Evolutionary conservation across 2,888 invertebrate genomes (phyloP).

Genomic region (Noctua fimbriata): DNA sequence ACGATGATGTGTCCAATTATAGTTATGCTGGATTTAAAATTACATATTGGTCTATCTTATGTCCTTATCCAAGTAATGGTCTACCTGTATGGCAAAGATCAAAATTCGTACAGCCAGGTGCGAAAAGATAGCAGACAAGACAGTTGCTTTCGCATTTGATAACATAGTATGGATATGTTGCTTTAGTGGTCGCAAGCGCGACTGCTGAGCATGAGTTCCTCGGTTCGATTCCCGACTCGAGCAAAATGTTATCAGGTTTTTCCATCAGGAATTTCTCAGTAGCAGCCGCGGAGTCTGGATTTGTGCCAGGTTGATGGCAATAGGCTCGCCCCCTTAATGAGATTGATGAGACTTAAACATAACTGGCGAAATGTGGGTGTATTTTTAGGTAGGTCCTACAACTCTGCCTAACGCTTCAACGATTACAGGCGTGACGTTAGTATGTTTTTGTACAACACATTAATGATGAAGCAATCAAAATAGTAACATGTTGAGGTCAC

Average conservation of each 20-base stretch:
- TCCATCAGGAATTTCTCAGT: not conserved
- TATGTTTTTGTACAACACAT: conserved; percentile 1
- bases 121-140: not conserved
- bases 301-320: not conserved
- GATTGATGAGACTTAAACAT: not conserved
- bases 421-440: not conserved
- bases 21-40: not conserved
- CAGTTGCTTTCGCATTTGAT: not conserved
- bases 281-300: not conserved
- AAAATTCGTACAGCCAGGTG: not conserved
- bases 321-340: not conserved
- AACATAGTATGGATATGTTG: not conserved
- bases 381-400: not conserved
- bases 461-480: not conserved
- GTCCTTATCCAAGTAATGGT: not conserved
- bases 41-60: not conserved
- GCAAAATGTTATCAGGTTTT: not conserved
- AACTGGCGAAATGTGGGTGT: not conserved
- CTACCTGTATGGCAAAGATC: not conserved
- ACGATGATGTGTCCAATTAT: not conserved
- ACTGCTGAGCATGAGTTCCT: not conserved
- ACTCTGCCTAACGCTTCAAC: not conserved
- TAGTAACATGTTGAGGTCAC: not conserved
- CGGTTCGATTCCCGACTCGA: not conserved
- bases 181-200: not conserved